Conservation (phyloP, 1,140 invertebrate genomes). For the Antheraea pernyi region DNA sequence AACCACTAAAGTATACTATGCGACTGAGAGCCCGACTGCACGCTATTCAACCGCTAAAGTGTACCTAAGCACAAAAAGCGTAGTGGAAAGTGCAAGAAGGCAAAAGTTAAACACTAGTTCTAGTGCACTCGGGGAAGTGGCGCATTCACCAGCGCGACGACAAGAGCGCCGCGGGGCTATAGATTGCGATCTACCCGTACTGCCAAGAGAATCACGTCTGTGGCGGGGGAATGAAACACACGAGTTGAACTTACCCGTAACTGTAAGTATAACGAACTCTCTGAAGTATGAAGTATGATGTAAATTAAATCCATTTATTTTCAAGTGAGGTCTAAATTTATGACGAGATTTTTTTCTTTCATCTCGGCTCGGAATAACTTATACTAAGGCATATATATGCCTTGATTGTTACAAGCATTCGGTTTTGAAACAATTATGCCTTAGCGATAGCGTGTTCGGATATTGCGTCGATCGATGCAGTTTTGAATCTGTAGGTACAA, state of each 20-base stretch:
- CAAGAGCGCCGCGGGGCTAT: conserved; percentile 81
- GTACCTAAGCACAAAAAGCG: conserved; percentile 53
- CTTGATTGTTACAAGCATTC: too few relatives aligned
- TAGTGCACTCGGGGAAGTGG: conserved; percentile 42
- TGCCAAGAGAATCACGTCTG: conserved; percentile 81
- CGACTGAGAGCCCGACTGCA: conserved; percentile 44
- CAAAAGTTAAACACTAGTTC: conserved; percentile 64
- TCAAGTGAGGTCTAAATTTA: too few relatives aligned
- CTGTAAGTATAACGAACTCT: conserved; percentile 73
- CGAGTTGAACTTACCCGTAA: conserved; percentile 81
- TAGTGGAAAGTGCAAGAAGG: conserved; percentile 64
- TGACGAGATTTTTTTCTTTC: too few relatives aligned
- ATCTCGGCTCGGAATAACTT: too few relatives aligned
- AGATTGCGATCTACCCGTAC: conserved; percentile 81
- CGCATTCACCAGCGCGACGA: conserved; percentile 58
- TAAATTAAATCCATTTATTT: too few relatives aligned
- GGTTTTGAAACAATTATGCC: too few relatives aligned
- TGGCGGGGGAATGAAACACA: conserved; percentile 85
- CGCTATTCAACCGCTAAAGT: conserved; percentile 50
- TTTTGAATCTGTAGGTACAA: too few relatives aligned
- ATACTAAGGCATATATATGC: too few relatives aligned
- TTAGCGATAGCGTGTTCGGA: too few relatives aligned
- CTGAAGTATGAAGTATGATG: too few relatives aligned
- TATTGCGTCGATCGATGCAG: too few relatives aligned
- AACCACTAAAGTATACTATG: conserved; percentile 50